A percentile compares a stretch with the other conserved stretches of the same genome.
These are phyloP conservation scores for Chaunax sp. DNA, from an alignment of 2,797 vertebrate genomes.

Conservation along the genomic window DNA sequence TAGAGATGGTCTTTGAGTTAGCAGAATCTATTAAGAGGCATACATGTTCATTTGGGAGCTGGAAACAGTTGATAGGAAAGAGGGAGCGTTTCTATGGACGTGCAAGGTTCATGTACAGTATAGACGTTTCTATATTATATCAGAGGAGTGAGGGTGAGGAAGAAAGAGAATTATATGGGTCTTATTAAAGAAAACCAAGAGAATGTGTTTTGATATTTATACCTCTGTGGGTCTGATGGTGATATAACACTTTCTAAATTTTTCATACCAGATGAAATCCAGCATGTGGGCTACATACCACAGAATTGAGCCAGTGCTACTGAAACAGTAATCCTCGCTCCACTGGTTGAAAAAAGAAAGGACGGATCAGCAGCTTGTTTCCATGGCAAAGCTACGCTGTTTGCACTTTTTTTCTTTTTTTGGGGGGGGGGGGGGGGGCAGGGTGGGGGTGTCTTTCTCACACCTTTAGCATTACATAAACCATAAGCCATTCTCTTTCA, in stretches of 20 bases:
- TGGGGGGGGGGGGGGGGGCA: neutral
- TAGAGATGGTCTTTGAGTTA: constrained; percentile 65
- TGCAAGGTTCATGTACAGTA: constrained; percentile 34
- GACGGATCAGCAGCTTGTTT: constrained; percentile 51
- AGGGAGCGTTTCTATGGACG: constrained; percentile 15
- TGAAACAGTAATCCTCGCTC: constrained; percentile 43
- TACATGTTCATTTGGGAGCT: constrained; percentile 50
- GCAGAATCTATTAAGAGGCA: constrained; percentile 51
- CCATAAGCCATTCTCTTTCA: constrained; percentile 17
- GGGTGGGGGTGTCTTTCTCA: too few species aligned
- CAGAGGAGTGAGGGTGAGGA: constrained; percentile 39
- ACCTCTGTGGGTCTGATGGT: constrained; percentile 68
- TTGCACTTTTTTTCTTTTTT: constrained; percentile 11
- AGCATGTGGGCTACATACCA: constrained; percentile 71
- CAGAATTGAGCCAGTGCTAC: constrained; percentile 50
- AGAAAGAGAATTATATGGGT: constrained; percentile 59
- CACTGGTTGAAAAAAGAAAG: constrained; percentile 16
- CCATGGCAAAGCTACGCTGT: constrained; percentile 35
- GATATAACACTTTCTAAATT: constrained; percentile 75
- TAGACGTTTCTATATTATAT: constrained; percentile 42
- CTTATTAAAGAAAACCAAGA: constrained; percentile 68
- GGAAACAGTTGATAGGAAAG: constrained; percentile 32
- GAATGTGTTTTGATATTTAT: constrained; percentile 70
- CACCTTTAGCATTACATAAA: constrained; percentile 36
- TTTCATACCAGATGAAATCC: constrained; percentile 78